These are phyloP conservation scores for Antigone vipio DNA, from an alignment of 2,113 vertebrate species.

Conservation along the genomic window DNA sequence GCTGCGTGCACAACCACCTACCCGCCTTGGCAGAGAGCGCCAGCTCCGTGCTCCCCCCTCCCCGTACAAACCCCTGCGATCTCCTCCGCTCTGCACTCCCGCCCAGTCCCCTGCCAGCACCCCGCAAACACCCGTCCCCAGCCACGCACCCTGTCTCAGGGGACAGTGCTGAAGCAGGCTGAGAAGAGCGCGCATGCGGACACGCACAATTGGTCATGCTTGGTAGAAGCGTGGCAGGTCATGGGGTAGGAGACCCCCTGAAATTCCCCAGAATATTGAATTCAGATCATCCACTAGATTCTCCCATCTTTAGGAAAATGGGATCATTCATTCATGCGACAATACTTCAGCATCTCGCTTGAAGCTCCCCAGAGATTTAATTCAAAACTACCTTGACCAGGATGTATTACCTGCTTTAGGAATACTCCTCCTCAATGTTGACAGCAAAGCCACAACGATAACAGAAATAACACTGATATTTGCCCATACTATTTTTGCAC, in stretches of 20 bases:
- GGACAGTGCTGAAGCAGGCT: not conserved
- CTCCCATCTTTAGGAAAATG: not conserved
- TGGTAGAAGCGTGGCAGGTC: too few species aligned
- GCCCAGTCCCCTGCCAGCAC: accelerated
- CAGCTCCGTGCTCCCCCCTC: not conserved
- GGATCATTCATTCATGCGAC: not conserved
- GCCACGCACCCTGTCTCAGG: accelerated
- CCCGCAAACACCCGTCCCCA: not conserved
- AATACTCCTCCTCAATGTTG: not conserved
- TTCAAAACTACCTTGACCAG: not conserved
- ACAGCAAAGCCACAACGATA: not conserved
- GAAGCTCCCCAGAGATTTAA: not conserved
- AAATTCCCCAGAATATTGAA: not conserved
- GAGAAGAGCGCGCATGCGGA: accelerated
- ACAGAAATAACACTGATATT: not conserved
- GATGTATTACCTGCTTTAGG: not conserved
- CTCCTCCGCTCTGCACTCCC: accelerated
- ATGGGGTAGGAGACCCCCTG: not conserved
- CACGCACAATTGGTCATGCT: accelerated
- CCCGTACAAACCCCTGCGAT: accelerated
- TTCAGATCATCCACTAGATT: accelerated
- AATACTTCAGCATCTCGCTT: not conserved
- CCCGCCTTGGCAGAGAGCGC: accelerated
- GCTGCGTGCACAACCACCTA: not conserved
- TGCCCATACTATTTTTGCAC: not conserved